A percentile compares a stretch with the other conserved stretches of the same genome.
Evolutionary conservation across 2,113 vertebrate species (phyloP).

Genomic region (Alethe castanea): DNA sequence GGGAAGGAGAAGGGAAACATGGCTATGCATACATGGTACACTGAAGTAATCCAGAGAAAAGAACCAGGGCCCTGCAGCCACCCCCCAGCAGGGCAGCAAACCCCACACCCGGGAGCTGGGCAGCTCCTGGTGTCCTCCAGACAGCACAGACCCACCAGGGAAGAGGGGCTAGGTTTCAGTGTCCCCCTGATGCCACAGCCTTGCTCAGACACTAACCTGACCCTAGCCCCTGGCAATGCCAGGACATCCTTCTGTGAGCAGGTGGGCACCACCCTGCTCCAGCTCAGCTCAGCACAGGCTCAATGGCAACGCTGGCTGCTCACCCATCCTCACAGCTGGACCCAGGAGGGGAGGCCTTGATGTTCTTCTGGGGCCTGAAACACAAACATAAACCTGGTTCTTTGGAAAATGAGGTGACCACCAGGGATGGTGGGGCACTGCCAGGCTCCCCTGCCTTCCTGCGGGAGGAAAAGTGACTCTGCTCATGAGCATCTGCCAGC

Average conservation of each 20-base stretch:
- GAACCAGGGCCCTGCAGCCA: not conserved
- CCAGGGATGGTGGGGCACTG: not conserved
- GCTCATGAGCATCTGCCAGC: not conserved
- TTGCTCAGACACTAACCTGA: not conserved
- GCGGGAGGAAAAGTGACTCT: accelerated
- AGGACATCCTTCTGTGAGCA: accelerated
- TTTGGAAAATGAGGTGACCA: not conserved
- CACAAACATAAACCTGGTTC: not conserved
- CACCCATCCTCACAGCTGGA: not conserved
- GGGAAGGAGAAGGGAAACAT: not conserved
- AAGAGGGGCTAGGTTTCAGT: not conserved
- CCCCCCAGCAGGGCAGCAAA: not conserved
- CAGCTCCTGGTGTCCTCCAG: not conserved
- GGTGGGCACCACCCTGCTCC: not conserved
- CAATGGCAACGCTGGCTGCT: not conserved
- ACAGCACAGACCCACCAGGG: not conserved
- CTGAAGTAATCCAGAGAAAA: not conserved
- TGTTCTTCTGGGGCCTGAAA: not conserved
- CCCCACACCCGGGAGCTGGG: not conserved
- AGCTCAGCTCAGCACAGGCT: not conserved
- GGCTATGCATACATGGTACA: accelerated
- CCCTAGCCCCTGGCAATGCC: accelerated
- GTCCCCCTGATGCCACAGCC: not conserved
- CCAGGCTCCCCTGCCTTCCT: not conserved
- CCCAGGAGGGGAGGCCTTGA: not conserved